Base-by-base conservation (phyloP, 2,888 invertebrate species). In the Drosophila cognata region DNA sequence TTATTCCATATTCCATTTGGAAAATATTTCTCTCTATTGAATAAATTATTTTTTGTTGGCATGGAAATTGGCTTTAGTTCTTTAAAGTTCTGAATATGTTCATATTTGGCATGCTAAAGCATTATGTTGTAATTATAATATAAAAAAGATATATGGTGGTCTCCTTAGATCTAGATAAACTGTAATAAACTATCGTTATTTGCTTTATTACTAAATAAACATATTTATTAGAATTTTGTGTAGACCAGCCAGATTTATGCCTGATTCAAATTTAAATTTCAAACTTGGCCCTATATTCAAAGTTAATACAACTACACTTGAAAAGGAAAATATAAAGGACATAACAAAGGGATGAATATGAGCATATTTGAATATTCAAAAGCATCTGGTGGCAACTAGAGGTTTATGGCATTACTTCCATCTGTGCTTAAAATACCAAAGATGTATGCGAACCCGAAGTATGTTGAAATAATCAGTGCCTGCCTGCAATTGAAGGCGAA, bases 381-480 rank as follows among this genome's bases (percentile, higher is more conserved):
- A 41, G 4, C 57, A 57, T 43, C 16, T 57, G 57, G 57, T 41
- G n/a, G 29, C 41, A 57, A 43, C 25, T 46, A 46, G 41, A 31
- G 43, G 43, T 21, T 57, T 57, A 57, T 31, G 31, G 16, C 57
- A 6, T 21, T 43, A 51, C 28, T 25, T 36, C 50, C 13, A 28
- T 33, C 29, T 53, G n/a, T 35, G 25, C 59, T 46, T 33, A 29
- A 72, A 64, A 64, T 62, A 58, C 38, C 38, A 29, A 29, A n/a
- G 28, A 56, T 41, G n/a, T 29, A 29, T 41, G 41, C 29, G 29
- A 43, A 11, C 46, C 21, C 31, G 11, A 57, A 36, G 50, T 65
- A 58, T 62, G 77, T 73, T 67, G 53, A 67, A 60, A 63, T 63
- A 78, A 73, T 55, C 50, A 59, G 62, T 59, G 36, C 18, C 38